These are phyloP conservation scores for Xerus rutilus DNA, from an alignment of 2,797 vertebrate genomes.

Conservation along the genomic window DNA sequence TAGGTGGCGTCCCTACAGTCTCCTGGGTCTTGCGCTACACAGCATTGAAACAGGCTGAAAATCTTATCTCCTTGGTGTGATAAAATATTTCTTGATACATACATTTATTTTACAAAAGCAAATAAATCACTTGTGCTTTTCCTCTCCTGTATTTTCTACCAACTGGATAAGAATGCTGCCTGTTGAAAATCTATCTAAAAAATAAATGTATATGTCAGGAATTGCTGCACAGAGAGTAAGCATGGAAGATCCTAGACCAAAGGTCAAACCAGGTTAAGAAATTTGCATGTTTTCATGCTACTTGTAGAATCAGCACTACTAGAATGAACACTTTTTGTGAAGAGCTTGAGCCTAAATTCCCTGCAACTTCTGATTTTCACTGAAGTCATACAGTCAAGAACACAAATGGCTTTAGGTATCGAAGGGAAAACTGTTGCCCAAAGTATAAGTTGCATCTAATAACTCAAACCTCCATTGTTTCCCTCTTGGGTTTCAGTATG, in stretches of 20 bases:
- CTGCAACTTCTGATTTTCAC: constrained; percentile 49
- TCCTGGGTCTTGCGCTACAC: neutral
- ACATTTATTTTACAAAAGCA: constrained; percentile 65
- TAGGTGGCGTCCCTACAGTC: neutral
- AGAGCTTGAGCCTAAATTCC: constrained; percentile 25
- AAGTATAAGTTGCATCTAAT: constrained; percentile 56
- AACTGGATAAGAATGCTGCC: neutral
- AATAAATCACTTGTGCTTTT: constrained; percentile 71
- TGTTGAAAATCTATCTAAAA: constrained; percentile 53
- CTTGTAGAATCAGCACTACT: neutral
- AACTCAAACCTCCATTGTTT: constrained; percentile 48
- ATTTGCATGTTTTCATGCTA: neutral
- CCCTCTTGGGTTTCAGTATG: neutral
- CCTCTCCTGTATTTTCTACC: constrained; percentile 43
- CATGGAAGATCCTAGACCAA: neutral
- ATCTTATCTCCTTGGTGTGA: constrained; percentile 53
- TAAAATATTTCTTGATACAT: constrained; percentile 72
- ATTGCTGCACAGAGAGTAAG: neutral
- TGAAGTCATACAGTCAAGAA: constrained; percentile 43
- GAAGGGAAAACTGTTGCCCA: constrained; percentile 16
- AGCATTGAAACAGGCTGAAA: constrained; percentile 45
- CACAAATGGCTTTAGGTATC: constrained; percentile 51
- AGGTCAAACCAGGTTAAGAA: constrained; percentile 21
- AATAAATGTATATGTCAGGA: neutral
- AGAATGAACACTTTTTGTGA: neutral